Evolutionary conservation across 2,888 invertebrate species (phyloP), one percentile per base, ranked within the genome.

Genomic region (Euclidia mi): DNA sequence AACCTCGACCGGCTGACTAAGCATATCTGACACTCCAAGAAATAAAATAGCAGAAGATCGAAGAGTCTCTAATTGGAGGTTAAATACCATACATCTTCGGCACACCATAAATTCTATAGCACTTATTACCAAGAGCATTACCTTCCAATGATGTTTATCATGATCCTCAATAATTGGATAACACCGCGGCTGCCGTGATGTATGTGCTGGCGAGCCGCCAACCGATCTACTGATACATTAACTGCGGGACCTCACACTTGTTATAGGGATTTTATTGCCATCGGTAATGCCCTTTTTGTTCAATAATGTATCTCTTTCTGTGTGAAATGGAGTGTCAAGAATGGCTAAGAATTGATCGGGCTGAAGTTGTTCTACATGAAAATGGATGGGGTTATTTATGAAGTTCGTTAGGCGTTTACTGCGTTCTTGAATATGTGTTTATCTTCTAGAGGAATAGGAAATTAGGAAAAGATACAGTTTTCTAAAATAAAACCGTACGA

Each of bases 141-240:
- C 43, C 12, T 32, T 14, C n/a, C 17, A 18, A 42, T 45, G 51
- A 52, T 41, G 44, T 41, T 46, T 52, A 55, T 71, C 56, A 32
- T 3, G 53, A 49, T 51, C 59, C 57, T 56, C 57, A 73, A 69
- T 76, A 79, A 80, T 81, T 79, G 76, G 70, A 75, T 71, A 78
- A 69, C 66, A 65, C 44, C 44, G 69, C 61, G 55, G 60, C n/a
- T 56, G 55, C 41, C 46, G 65, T 79, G 78, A 84, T 76, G 71
- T 69, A 84, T 73, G 63, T 51, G 43, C 61, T 84, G 84, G 84
- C 75, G 2, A 0, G 15, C 12, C 42, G 79, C 83, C 84, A 83
- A 55, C 51, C 47, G 29, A 14, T 25, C 28, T 28, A 18, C 50
- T 32, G 25, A 64, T 52, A 50, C 47, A 46, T 37, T 44, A 43